These are phyloP conservation scores for Intellagama lesueurii DNA, from an alignment of 2,797 vertebrate species.

Conservation along the genomic window DNA sequence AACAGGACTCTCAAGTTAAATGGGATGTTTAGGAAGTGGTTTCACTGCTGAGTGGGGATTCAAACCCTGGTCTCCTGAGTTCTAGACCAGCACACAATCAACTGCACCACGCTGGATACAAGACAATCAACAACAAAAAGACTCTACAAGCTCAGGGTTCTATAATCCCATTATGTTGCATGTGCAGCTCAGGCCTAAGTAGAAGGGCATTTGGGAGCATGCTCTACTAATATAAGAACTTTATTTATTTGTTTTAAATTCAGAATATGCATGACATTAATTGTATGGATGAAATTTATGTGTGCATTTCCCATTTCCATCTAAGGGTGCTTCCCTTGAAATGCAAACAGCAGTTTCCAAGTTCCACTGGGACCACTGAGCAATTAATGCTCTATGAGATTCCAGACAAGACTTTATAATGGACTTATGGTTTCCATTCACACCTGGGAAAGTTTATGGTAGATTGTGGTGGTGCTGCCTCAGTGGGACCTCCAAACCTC, in stretches of 20 bases:
- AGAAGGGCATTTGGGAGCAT: not conserved
- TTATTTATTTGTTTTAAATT: not conserved
- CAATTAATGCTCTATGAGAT: not conserved
- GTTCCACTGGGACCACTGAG: not conserved
- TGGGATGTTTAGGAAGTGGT: too few relatives aligned
- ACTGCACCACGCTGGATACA: not conserved
- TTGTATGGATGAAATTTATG: not conserved
- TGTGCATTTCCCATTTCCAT: not conserved
- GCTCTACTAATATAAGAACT: not conserved
- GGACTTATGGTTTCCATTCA: slow-evolving; percentile 22
- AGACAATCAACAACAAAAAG: not conserved
- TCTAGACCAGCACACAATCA: too few relatives aligned
- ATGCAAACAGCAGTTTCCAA: not conserved
- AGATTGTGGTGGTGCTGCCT: too few relatives aligned
- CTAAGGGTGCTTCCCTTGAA: not conserved
- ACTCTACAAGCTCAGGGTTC: not conserved
- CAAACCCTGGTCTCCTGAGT: too few relatives aligned
- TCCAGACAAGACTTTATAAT: slow-evolving; percentile 7
- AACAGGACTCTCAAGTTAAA: too few relatives aligned
- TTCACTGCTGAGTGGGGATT: too few relatives aligned
- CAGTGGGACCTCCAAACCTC: too few relatives aligned
- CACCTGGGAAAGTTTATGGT: too few relatives aligned
- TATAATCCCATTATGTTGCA: not conserved
- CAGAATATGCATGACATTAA: not conserved
- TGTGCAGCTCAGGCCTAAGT: not conserved